Base-by-base conservation (phyloP, 2,888 invertebrate genomes). In the Oxycera nigricornis region DNA sequence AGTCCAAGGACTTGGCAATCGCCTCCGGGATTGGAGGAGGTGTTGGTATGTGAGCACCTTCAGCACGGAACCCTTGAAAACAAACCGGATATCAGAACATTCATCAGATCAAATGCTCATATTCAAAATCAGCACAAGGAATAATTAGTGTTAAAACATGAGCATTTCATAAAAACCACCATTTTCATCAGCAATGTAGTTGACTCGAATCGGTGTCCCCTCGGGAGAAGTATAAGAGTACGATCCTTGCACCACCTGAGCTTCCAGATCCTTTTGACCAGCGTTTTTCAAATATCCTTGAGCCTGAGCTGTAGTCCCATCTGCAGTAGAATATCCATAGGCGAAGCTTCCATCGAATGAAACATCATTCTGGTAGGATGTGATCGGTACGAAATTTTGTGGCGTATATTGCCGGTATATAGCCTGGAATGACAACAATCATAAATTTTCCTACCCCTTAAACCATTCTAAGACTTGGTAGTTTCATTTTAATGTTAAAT, bases 221-320 rank as follows among this genome's bases (percentile, higher is more conserved):
- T 94, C 93, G 0, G 93, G 92, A 1, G 92, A 89, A 3, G 91
- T 89, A 81, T 93, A 94, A 0, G 92, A 89, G 81, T 90, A 92
- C 50, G 91, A 91, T 55, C 94, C 94, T 82, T 92, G 91, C 1
- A 92, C 91, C 1, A 92, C 91, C 89, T 92, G 83, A 17, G 90
- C 90, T 80, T 90, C 90, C 1, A 90, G 89, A 72, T 89, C 88
- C 77, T 91, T 91, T 76, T 90, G 89, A 22, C 92, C 90, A 50
- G 88, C 86, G 80, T 91, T 91, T 85, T 92, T 93, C 73, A 93
- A 85, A 81, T 89, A 93, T 28, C 93, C 93, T 80, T 89, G 90
- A 80, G 93, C 93, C 85, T 93, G 92, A 4, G 91, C 92, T 80
- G 92, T 90, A 79, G 93, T 92, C 62, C 93, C 93, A 83, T 94